Conservation (phyloP, 2,888 invertebrate species). For the Drosophila multiciliata region DNA sequence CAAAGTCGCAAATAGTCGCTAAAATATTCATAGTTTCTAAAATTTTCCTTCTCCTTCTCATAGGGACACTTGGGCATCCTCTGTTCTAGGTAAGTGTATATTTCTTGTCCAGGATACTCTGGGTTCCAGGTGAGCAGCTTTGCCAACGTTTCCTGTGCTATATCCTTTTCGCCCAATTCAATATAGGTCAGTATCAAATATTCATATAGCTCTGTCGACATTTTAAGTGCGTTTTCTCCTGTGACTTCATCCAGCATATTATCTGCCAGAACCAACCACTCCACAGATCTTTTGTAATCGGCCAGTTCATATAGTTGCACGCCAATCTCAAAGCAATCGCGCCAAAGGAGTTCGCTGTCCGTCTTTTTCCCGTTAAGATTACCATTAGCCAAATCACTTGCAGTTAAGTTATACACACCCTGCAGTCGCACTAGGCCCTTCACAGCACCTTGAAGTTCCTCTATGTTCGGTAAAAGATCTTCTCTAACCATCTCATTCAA, state of each 20-base stretch:
- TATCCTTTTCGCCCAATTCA: constrained; percentile 55
- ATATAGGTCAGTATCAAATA: constrained; percentile 63
- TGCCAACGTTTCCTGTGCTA: constrained; percentile 39
- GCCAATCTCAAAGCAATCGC: constrained; percentile 71
- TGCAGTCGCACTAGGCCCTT: constrained; percentile 95
- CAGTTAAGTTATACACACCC: constrained; percentile 94
- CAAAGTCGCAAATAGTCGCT: constrained; percentile 61
- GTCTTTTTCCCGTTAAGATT: constrained; percentile 91
- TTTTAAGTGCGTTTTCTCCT: background rate
- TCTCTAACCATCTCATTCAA: constrained; percentile 29
- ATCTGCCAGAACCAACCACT: constrained; percentile 58
- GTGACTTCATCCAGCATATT: constrained; percentile 19
- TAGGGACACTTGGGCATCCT: constrained; percentile 3
- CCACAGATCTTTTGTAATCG: constrained; percentile 36
- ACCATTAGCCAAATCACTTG: constrained; percentile 92
- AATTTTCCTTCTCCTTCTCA: accelerated
- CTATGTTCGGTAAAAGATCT: constrained; percentile 88
- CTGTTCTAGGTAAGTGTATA: constrained; percentile 38
- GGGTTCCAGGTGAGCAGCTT: constrained; percentile 41
- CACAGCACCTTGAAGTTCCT: constrained; percentile 96
- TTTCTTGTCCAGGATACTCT: constrained; percentile 31
- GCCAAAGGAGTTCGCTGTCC: constrained; percentile 78
- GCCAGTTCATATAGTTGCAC: constrained; percentile 60
- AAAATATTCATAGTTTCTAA: background rate
- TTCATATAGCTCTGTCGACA: constrained; percentile 56